Percentiles rank a stretch among this genome's conserved stretches.
phyloP scores from a whole-genome alignment of 1,140 invertebrate species.

The Bombus ignitus region DNA sequence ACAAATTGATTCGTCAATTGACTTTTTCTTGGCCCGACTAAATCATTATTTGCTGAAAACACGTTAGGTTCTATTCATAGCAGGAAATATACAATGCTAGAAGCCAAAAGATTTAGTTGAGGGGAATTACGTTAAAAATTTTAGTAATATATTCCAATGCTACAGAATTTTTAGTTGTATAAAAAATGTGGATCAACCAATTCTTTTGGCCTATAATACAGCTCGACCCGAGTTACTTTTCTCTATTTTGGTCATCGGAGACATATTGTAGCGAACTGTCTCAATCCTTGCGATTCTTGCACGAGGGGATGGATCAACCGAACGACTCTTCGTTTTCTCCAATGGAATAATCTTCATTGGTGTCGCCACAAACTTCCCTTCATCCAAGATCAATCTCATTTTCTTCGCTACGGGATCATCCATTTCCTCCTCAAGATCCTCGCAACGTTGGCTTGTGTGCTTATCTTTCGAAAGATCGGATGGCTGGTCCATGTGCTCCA shows the following conservation, averaged over 20 bases:
- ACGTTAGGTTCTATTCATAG: not conserved
- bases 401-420: not conserved
- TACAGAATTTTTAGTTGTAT: no score
- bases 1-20: not conserved
- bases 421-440: not conserved
- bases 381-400: slow-evolving; percentile 28
- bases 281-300: slow-evolving; percentile 34
- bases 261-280: slow-evolving; percentile 27
- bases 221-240: not conserved
- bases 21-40: not conserved
- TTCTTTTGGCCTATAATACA: not conserved
- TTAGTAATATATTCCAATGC: no score
- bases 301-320: not conserved
- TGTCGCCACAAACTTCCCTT: not conserved
- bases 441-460: not conserved
- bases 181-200: not conserved
- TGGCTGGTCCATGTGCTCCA: not conserved
- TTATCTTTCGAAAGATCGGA: slow-evolving; percentile 8
- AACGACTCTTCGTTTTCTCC: not conserved
- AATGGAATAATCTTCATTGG: not conserved
- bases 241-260: not conserved
- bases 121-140: no score
- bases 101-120: not conserved
- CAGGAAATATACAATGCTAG: not conserved
- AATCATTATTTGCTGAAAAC: not conserved